phyloP scores from a whole-genome alignment of 2,113 vertebrate species.

The Tursiops truncatus region DNA sequence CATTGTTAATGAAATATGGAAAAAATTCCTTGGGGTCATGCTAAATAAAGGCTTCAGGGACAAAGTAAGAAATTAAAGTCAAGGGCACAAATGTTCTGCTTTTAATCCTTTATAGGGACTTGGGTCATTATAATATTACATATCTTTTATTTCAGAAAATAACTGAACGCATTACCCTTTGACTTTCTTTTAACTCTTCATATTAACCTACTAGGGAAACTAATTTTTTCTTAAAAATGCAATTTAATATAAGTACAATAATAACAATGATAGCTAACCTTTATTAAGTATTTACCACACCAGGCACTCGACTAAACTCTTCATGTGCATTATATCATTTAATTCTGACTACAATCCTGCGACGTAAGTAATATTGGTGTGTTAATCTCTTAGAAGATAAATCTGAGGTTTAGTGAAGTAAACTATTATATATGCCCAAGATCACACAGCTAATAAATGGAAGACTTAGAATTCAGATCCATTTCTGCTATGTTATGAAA shows the following conservation, averaged over 20 bases:
- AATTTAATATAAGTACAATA: not conserved
- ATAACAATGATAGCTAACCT: not conserved
- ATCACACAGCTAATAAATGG: not conserved
- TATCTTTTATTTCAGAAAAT: not conserved
- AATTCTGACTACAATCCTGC: not conserved
- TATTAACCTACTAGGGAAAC: not conserved
- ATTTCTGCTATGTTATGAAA: not conserved
- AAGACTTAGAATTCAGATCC: not conserved
- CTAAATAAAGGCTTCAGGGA: not conserved
- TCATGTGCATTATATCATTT: not conserved
- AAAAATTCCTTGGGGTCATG: not conserved
- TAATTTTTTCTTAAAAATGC: not conserved
- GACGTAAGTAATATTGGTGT: not conserved
- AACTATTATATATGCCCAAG: not conserved
- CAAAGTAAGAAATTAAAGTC: not conserved
- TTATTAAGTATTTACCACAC: not conserved
- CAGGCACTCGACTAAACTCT: not conserved
- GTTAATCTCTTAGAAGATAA: slow-evolving; percentile 17
- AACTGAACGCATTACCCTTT: not conserved
- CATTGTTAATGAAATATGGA: not conserved
- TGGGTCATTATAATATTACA: not conserved
- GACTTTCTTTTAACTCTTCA: slow-evolving; percentile 12
- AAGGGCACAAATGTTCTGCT: not conserved
- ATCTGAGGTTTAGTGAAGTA: not conserved
- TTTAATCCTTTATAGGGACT: not conserved